Conservation (phyloP, 2,888 invertebrate genomes). For the Tricholauxania praeusta region DNA sequence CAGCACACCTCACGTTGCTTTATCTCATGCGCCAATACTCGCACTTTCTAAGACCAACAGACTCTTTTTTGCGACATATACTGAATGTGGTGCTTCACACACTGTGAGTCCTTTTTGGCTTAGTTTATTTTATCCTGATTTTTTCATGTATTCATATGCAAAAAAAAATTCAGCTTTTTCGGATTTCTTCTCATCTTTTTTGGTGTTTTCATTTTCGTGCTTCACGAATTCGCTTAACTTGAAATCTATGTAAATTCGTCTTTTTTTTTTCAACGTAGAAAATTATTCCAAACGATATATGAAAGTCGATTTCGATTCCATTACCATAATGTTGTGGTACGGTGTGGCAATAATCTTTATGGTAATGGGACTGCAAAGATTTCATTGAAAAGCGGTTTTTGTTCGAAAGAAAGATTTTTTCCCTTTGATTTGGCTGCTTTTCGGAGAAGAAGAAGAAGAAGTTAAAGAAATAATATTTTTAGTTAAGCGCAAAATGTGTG, state of each 20-base stretch:
- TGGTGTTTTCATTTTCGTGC: not conserved
- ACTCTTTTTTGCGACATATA: no score
- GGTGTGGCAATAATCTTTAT: conserved; percentile 15
- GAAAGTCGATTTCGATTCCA: conserved; percentile 10
- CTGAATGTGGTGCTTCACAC: no score
- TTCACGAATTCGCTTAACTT: conserved; percentile 8
- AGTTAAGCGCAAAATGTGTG: no score
- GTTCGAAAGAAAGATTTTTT: not conserved
- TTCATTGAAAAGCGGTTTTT: not conserved
- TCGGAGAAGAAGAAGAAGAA: not conserved
- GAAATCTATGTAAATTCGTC: conserved; percentile 20
- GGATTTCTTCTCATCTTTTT: no score
- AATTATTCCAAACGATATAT: conserved; percentile 8
- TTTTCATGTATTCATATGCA: conserved; percentile 4
- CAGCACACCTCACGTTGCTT: no score
- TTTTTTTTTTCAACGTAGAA: not conserved
- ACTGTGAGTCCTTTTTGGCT: no score
- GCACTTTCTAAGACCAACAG: no score
- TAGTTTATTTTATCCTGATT: no score
- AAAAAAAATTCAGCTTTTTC: conserved; percentile 8
- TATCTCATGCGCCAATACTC: no score
- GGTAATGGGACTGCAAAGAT: not conserved
- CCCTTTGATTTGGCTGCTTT: no score
- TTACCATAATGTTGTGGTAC: conserved; percentile 13
- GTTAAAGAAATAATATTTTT: not conserved